Percentiles rank a stretch among this genome's conserved stretches.
Evolutionary conservation across 2,888 invertebrate species (phyloP).

Genomic region (Metacarcinus magister): DNA sequence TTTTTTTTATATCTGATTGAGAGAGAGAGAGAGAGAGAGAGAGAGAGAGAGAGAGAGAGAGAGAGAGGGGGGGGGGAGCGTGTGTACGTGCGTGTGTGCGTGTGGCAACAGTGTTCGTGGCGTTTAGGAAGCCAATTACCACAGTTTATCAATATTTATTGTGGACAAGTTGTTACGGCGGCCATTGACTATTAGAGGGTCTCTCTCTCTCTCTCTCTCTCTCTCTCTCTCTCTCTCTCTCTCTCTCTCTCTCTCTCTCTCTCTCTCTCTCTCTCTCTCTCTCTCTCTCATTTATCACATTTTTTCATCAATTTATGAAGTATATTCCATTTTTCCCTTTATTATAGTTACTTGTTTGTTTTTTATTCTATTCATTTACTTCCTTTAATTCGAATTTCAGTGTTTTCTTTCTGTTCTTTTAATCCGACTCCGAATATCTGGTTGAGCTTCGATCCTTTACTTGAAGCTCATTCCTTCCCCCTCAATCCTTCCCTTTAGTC

Average conservation of each 20-base stretch:
- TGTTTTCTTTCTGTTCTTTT: background rate
- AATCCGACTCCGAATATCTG: no score
- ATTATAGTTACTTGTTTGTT: no score
- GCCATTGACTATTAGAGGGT: constrained; percentile 68
- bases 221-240: constrained; percentile 36
- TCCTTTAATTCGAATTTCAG: background rate
- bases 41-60: constrained; percentile 33
- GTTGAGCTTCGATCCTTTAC: background rate
- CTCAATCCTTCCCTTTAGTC: background rate
- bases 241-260: constrained; percentile 41
- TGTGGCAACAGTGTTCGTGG: constrained; percentile 31
- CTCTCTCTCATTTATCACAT: background rate
- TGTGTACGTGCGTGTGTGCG: background rate
- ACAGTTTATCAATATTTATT: constrained; percentile 78
- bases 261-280: constrained; percentile 48
- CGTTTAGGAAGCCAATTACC: constrained; percentile 76
- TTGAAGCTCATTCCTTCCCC: background rate
- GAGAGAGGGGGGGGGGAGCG: constrained; percentile 4
- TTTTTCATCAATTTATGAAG: no score
- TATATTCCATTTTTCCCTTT: no score
- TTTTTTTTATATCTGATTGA: background rate
- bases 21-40: constrained; percentile 30
- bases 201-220: background rate
- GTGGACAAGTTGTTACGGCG: constrained; percentile 76
- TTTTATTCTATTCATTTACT: no score